phyloP scores from a whole-genome alignment of 2,113 vertebrate genomes.

The Halcyon malimbica region DNA sequence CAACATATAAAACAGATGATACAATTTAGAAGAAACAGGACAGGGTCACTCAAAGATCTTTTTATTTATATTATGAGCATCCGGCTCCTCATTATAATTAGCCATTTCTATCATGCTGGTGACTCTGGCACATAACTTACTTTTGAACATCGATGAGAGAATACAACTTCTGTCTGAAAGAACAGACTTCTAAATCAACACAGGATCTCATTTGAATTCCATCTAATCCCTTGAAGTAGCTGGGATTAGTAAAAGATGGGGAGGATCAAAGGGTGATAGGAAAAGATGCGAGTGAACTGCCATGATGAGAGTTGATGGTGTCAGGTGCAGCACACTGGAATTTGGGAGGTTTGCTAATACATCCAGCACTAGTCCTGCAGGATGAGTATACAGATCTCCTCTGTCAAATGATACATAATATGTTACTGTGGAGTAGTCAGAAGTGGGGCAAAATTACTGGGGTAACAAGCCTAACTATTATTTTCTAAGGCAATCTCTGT shows the following conservation, averaged over 20 bases:
- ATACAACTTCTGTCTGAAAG: neutral
- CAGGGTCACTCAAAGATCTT: neutral
- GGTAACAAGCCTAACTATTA: slow-evolving; percentile 1
- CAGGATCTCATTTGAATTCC: slow-evolving; percentile 19
- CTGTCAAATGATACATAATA: neutral
- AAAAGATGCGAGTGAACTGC: slow-evolving; percentile 10
- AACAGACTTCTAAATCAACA: neutral
- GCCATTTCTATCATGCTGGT: neutral
- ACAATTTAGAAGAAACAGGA: neutral
- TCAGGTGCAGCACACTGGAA: neutral
- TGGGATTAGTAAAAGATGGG: slow-evolving; percentile 22
- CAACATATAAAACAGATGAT: neutral
- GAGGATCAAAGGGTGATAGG: slow-evolving; percentile 29
- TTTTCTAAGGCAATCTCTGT: neutral
- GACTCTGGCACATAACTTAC: neutral
- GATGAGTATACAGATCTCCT: neutral
- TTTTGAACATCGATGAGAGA: neutral
- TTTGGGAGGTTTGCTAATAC: neutral
- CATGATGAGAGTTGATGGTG: neutral
- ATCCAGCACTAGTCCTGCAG: neutral
- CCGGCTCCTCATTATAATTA: neutral
- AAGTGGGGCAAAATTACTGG: neutral
- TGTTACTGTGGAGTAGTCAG: neutral
- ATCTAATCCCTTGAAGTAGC: slow-evolving; percentile 33
- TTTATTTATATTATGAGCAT: neutral